Evolutionary conservation across 2,797 vertebrate species (phyloP).

Genomic region (Lutjanus argentimaculatus): DNA sequence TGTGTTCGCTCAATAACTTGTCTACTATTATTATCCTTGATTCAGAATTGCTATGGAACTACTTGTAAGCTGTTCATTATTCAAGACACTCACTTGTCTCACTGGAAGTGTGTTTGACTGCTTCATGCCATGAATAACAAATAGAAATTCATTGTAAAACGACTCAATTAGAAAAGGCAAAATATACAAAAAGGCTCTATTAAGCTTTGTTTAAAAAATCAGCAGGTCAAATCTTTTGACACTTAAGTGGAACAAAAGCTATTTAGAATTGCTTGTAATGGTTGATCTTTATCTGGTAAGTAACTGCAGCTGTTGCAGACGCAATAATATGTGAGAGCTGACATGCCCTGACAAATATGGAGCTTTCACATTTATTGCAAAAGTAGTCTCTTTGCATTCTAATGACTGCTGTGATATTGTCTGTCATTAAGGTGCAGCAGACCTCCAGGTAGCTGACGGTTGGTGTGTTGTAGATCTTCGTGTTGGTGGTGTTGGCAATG

Average conservation of each 20-base stretch:
- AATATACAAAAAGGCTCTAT: background rate
- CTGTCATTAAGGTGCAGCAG: slow-evolving; percentile 7
- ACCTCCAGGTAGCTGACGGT: slow-evolving; percentile 94
- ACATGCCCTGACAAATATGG: background rate
- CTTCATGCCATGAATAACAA: slow-evolving; percentile 5
- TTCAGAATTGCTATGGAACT: background rate
- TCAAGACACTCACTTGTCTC: slow-evolving; percentile 1
- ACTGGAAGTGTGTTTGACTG: background rate
- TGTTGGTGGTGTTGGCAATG: slow-evolving; percentile 91
- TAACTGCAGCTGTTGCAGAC: background rate
- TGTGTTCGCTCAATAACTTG: background rate
- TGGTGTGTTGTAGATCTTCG: slow-evolving; percentile 93
- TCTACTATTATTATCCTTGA: background rate
- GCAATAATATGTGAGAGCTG: background rate
- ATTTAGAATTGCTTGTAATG: background rate
- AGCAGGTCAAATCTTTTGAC: background rate
- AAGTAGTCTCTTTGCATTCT: background rate
- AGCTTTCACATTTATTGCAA: background rate
- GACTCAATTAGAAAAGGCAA: background rate
- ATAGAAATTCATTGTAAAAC: background rate
- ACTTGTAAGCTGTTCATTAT: slow-evolving; percentile 14
- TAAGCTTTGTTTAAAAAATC: background rate
- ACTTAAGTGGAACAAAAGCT: background rate
- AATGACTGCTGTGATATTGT: background rate
- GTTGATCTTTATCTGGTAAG: slow-evolving; percentile 11